Conservation (phyloP, 2,888 invertebrate species). For the Sarcophaga subvicina region DNA sequence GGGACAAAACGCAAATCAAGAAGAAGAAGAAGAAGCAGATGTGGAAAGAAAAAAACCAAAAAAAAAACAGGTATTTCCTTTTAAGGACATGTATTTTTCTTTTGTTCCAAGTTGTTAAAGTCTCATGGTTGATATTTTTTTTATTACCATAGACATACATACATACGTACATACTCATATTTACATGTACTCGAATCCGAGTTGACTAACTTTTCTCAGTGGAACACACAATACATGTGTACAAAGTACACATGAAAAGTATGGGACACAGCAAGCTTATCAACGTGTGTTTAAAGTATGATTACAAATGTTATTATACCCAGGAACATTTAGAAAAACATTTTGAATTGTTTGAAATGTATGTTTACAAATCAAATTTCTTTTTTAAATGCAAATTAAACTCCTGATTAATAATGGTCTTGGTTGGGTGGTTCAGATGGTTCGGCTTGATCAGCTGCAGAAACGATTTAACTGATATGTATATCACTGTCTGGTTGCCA, state of each 20-base stretch:
- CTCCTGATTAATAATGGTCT: too few species aligned
- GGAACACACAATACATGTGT: slow-evolving; percentile 11
- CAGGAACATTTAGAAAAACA: neutral
- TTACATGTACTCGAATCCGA: neutral
- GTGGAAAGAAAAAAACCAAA: neutral
- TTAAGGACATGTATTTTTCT: slow-evolving; percentile 45
- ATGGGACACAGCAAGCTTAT: neutral
- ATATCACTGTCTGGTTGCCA: too few species aligned
- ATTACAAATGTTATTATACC: neutral
- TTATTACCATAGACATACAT: neutral
- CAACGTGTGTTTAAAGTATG: neutral
- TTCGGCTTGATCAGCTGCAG: too few species aligned
- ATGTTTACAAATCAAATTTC: too few species aligned
- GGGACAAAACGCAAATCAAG: slow-evolving; percentile 10
- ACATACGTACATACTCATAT: neutral
- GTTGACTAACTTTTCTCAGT: neutral
- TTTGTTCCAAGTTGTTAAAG: slow-evolving; percentile 19
- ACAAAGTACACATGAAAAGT: neutral
- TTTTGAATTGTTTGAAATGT: too few species aligned
- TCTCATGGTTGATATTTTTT: slow-evolving; percentile 3
- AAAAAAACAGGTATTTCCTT: slow-evolving; percentile 53
- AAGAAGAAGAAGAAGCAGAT: slow-evolving; percentile 5
- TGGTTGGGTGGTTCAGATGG: too few species aligned
- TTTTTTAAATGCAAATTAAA: too few species aligned
- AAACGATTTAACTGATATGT: too few species aligned